These are phyloP conservation scores for Palloptera scutellata DNA, from an alignment of 2,888 invertebrate genomes.

Conservation along the genomic window DNA sequence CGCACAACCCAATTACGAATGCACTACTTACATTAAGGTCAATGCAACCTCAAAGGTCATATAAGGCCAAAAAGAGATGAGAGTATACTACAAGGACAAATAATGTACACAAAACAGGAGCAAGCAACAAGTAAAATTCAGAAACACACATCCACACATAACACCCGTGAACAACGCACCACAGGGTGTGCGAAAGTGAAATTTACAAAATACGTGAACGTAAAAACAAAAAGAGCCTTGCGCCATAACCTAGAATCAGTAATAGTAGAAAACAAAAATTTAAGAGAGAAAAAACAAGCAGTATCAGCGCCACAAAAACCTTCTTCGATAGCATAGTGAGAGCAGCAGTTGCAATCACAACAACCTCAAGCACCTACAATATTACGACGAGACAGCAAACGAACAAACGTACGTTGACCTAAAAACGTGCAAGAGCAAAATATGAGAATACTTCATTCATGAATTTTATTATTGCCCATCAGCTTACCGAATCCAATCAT, in stretches of 20 bases:
- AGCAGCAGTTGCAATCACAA: no score
- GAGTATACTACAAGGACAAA: not conserved
- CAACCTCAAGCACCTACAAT: no score
- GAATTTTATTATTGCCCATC: not conserved
- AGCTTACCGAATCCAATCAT: no score
- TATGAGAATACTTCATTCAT: conserved; percentile 31
- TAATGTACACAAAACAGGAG: conserved; percentile 2
- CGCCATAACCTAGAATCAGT: no score
- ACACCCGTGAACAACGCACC: no score
- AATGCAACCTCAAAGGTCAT: not conserved
- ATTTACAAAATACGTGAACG: no score
- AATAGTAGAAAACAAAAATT: not conserved
- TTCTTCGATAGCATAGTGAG: no score
- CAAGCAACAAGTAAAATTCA: conserved; percentile 10
- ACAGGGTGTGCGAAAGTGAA: not conserved
- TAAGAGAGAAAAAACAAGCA: not conserved
- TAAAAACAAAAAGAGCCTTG: not conserved
- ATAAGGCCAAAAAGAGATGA: conserved; percentile 1
- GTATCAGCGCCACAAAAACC: no score
- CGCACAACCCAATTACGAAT: no score
- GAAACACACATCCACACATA: not conserved
- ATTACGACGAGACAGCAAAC: not conserved
- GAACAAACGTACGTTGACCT: not conserved
- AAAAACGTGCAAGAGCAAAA: not conserved
- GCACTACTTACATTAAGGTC: no score